phyloP scores from a whole-genome alignment of 2,888 invertebrate genomes.

The Eudemis profundana region DNA sequence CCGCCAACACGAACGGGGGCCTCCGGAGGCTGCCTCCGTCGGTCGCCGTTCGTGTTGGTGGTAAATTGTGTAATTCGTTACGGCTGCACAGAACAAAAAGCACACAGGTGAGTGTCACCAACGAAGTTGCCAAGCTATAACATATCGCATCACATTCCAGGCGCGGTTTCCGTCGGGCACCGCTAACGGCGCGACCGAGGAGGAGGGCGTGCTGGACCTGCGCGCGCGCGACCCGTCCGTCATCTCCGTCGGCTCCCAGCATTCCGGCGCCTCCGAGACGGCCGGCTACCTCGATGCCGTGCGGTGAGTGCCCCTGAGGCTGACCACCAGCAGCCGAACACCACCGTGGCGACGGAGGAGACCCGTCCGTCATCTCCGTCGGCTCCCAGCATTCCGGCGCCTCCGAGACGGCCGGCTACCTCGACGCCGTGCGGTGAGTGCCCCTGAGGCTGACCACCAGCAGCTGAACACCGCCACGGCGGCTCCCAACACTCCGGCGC shows the following conservation, averaged over 20 bases:
- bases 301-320: conserved; percentile 55
- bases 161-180: conserved; percentile 34
- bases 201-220: conserved; percentile 84
- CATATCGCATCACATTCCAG: not conserved
- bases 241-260: conserved; percentile 82
- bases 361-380: conserved; percentile 80
- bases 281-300: conserved; percentile 80
- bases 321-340: conserved; percentile 6
- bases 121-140: too few relatives aligned
- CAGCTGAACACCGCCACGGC: conserved; percentile 44
- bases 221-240: conserved; percentile 82
- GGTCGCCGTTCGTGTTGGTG: too few relatives aligned
- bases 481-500: conserved; percentile 81
- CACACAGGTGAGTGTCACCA: too few relatives aligned
- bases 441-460: not conserved
- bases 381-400: conserved; percentile 81
- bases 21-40: too few relatives aligned
- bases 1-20: too few relatives aligned
- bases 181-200: conserved; percentile 54
- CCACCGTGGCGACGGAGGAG: conserved; percentile 56
- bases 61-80: too few relatives aligned
- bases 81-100: too few relatives aligned
- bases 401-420: conserved; percentile 79
- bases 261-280: conserved; percentile 78
- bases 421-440: conserved; percentile 74